Base-by-base conservation (phyloP, 2,113 vertebrate species). In the Tenebrosternarchus preto region DNA sequence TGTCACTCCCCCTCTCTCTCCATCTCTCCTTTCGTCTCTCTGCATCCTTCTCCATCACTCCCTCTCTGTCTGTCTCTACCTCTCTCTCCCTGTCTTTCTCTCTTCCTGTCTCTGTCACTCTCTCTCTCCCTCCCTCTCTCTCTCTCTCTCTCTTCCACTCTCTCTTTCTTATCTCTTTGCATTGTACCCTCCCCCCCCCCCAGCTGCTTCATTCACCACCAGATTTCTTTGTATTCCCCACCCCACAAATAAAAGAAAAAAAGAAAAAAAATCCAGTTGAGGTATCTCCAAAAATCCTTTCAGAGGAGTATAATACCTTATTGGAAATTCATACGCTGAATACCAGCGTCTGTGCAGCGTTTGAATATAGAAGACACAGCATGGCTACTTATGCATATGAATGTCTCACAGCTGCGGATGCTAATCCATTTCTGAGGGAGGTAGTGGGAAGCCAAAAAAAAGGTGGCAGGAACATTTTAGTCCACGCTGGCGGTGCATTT, bases 301-400 rank as follows among this genome's bases (percentile, higher is more conserved):
- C 85, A 81, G 68, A 66, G 82, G 22, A 22, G 76, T 77, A 79
- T 84, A 88, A 85, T 82, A 67, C 80, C 87, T 85, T 83, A 85
- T 82, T 89, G 82, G 84, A 90, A 88, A 87, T 90, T 84, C 83
- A 89, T 88, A 86, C 82, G 78, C 82, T 27, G 76, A 68, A 77
- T 22, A 76, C 73, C 73, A 33, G 68, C 61, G 73, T 63, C 67
- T 83, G 60, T 46, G 70, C 36, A 25, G 80, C 59, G 74, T 84
- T 85, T 83, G 87, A 87, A 90, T 91, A 88, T 88, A 86, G 89
- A 87, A 88, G 86, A 75, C 85, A 63, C 85, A 83, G 85, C 78
- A 85, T 86, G 85, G 85, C 86, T 87, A 87, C 87, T 89, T 88
- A 80, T 84, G 87, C 85, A 84, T 87, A 89, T 86, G 87, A 91